Percentiles rank a stretch among this genome's conserved stretches.
phyloP scores from a whole-genome alignment of 1,140 invertebrate genomes.

The Lepidostoma basale region DNA sequence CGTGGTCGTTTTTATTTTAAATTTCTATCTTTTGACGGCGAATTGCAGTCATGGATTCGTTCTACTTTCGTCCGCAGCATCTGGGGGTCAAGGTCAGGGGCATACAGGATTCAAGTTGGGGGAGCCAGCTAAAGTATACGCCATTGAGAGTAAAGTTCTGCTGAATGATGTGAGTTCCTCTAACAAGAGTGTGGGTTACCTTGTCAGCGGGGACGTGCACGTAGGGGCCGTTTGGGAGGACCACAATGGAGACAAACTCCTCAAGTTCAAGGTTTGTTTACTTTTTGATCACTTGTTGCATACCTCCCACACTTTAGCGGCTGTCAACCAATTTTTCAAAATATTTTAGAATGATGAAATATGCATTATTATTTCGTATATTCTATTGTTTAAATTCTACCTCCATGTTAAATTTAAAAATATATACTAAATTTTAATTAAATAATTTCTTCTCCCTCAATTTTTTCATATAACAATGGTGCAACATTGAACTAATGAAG shows the following conservation, averaged over 20 bases:
- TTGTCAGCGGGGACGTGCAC: constrained; percentile 33
- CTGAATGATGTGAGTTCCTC: constrained; percentile 33
- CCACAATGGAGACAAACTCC: constrained; percentile 28
- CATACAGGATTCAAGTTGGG: constrained; percentile 36
- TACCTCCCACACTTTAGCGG: no score
- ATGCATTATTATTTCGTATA: no score
- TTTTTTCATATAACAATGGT: background rate
- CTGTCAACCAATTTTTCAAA: no score
- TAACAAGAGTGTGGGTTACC: constrained; percentile 38
- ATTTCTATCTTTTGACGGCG: constrained; percentile 13
- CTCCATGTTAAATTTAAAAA: no score
- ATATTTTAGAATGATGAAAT: no score
- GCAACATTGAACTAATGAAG: background rate
- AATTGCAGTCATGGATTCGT: constrained; percentile 38
- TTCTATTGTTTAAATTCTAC: no score
- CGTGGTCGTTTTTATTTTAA: constrained; percentile 2
- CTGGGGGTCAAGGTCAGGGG: constrained; percentile 26
- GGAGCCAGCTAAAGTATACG: constrained; percentile 27
- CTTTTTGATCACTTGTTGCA: constrained; percentile 14
- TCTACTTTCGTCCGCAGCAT: constrained; percentile 39
- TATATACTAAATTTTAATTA: no score
- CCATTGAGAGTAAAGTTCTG: constrained; percentile 36
- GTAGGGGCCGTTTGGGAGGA: constrained; percentile 38
- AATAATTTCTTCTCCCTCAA: no score
- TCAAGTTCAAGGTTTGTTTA: constrained; percentile 40